phyloP scores from a whole-genome alignment of 2,888 invertebrate genomes.

The Eupelmus urozonus region DNA sequence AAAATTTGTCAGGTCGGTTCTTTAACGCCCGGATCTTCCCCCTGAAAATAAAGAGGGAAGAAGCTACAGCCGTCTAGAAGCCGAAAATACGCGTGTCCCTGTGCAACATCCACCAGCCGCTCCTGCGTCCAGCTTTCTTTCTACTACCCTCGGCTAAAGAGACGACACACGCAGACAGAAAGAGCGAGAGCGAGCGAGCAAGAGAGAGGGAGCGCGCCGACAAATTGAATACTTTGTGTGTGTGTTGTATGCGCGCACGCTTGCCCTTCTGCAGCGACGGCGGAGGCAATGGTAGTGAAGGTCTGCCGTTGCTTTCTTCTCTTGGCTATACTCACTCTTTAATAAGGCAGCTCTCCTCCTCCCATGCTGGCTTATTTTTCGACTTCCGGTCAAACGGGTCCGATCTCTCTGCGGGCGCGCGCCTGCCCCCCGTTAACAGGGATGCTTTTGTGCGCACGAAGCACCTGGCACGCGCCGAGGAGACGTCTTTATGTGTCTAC shows the following conservation, averaged over 20 bases:
- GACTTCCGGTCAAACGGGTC: constrained; percentile 71
- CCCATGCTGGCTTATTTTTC: constrained; percentile 71
- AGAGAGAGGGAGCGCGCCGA: constrained; percentile 10
- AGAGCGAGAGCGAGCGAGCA: no score
- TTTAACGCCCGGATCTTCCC: no score
- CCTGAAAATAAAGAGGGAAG: no score
- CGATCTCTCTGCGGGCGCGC: constrained; percentile 55
- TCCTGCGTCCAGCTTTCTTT: no score
- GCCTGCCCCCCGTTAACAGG: constrained; percentile 68
- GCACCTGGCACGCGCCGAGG: constrained; percentile 75
- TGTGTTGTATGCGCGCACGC: constrained; percentile 18
- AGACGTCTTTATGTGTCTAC: constrained; percentile 60
- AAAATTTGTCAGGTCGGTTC: no score
- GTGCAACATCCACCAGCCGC: no score
- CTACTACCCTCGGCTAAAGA: no score
- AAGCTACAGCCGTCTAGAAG: no score
- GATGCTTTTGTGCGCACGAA: constrained; percentile 68
- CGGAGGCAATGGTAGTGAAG: no score
- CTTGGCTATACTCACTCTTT: constrained; percentile 64
- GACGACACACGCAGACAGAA: no score
- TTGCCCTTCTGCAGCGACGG: background rate
- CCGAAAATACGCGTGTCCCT: no score
- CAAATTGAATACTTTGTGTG: constrained; percentile 38
- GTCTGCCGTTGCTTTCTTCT: no score
- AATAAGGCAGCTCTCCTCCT: constrained; percentile 66